These are phyloP conservation scores for Clostera curtula DNA, from an alignment of 2,888 invertebrate species.

Conservation along the genomic window DNA sequence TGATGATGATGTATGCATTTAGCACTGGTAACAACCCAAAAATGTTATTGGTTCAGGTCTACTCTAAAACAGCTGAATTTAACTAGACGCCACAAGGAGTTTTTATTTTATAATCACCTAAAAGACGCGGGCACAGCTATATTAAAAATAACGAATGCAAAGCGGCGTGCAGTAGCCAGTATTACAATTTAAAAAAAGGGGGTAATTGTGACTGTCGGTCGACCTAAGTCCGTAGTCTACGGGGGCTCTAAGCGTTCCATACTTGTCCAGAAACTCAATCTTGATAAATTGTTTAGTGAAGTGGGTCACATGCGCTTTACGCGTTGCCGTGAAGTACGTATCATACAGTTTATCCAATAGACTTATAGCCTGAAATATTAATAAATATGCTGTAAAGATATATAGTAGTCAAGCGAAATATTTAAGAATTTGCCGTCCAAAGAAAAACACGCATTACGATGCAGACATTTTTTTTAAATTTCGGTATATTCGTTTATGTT, in stretches of 20 bases:
- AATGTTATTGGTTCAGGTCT: too few species aligned
- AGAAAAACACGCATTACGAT: slow-evolving; percentile 16
- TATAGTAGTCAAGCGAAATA: slow-evolving; percentile 31
- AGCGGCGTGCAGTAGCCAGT: too few species aligned
- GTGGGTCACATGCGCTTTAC: slow-evolving; percentile 75
- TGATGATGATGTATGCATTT: too few species aligned
- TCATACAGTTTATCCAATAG: slow-evolving; percentile 80
- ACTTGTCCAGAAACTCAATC: slow-evolving; percentile 81
- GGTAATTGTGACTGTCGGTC: too few species aligned
- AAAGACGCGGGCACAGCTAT: too few species aligned
- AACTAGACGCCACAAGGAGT: too few species aligned
- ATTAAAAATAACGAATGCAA: too few species aligned
- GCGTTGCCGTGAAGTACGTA: slow-evolving; percentile 66
- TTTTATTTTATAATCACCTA: too few species aligned
- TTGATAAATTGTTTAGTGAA: slow-evolving; percentile 82
- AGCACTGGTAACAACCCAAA: too few species aligned
- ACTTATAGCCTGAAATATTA: slow-evolving; percentile 75
- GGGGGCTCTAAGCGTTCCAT: slow-evolving; percentile 44
- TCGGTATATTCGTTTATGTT: neutral
- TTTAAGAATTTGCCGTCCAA: slow-evolving; percentile 15
- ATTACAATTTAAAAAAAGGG: too few species aligned
- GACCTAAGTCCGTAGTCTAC: too few species aligned
- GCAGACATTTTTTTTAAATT: neutral
- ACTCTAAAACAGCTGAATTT: too few species aligned
- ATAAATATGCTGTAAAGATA: slow-evolving; percentile 67